Base-by-base conservation (phyloP, 2,113 vertebrate genomes). In the Leuciscus idus region DNA sequence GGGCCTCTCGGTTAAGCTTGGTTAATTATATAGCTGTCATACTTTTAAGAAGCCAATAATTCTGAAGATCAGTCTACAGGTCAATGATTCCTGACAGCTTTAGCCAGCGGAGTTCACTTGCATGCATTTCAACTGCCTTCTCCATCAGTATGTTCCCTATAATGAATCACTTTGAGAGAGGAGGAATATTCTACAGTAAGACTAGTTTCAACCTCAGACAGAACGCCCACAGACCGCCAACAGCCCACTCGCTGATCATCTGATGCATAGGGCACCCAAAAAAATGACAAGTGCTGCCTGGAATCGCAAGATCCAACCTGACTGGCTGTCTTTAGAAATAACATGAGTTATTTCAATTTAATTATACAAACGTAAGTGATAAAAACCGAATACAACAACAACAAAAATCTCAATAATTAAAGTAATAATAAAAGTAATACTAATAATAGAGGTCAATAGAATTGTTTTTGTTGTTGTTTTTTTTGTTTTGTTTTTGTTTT, bases 11-110 rank as follows among this genome's bases (percentile, higher is more conserved):
- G 90, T 91, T 91, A 90, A 91, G 91, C 90, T 87, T 89, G 89
- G 91, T 93, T 93, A 91, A 94, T 94, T 92, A 93, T 91, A 83
- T 84, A 89, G 89, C 84, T 91, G 91, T 89, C 86, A 90, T 90
- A 92, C 87, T 91, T 90, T 87, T 89, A 78, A 73, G 79, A 86
- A 88, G 86, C 80, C 90, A 89, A 88, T 91, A 90, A 91, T 89
- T 91, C 87, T 90, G 86, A 91, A 92, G 91, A 89, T 92, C 91
- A 89, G 89, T 70, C 74, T 87, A 91, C 88, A 92, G 92, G 90
- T 93, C 91, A 89, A 88, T 91, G 87, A 81, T 87, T 93, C 90
- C 68, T 87, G 87, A 90, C 61, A 89, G 85, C 73, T 74, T 87
- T 75, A 92, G 88, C 72, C 75, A 39, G 62, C 86, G 30, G 68